Percentiles rank a stretch among this genome's conserved stretches.
Evolutionary conservation across 2,113 vertebrate species (phyloP).

Genomic region (Corythaixoides concolor): DNA sequence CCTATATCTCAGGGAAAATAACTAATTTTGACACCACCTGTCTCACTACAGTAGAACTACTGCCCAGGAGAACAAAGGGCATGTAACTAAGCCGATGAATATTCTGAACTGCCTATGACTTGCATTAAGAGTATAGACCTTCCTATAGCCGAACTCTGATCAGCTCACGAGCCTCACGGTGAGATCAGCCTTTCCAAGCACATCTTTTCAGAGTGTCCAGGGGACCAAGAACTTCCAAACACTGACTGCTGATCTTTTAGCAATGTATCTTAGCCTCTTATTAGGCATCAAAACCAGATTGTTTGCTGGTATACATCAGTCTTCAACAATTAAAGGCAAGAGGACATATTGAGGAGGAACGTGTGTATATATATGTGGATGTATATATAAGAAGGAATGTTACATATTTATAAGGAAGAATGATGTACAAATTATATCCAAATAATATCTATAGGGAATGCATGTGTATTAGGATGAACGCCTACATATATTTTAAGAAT

Average conservation of each 20-base stretch:
- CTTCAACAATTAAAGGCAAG: not conserved
- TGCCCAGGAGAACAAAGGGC: not conserved
- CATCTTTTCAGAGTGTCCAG: not conserved
- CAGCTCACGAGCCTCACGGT: not conserved
- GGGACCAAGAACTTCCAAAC: not conserved
- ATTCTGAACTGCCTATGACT: not conserved
- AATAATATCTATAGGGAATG: not conserved
- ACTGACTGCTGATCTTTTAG: not conserved
- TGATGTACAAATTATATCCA: not conserved
- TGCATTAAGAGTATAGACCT: not conserved
- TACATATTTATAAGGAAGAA: not conserved
- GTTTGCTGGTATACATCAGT: not conserved
- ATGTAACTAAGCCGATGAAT: not conserved
- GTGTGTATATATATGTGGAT: too few relatives aligned
- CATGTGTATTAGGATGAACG: not conserved
- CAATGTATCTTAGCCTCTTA: not conserved
- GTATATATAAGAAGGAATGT: not conserved
- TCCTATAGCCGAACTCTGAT: not conserved
- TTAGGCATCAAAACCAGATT: not conserved
- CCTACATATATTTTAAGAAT: not conserved
- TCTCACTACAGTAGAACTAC: not conserved
- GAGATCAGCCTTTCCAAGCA: not conserved
- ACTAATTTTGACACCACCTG: not conserved
- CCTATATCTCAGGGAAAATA: not conserved
- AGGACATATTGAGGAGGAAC: not conserved